Evolutionary conservation across 1,140 invertebrate genomes (phyloP).

Genomic region (Drosophila sulfurigaster): DNA sequence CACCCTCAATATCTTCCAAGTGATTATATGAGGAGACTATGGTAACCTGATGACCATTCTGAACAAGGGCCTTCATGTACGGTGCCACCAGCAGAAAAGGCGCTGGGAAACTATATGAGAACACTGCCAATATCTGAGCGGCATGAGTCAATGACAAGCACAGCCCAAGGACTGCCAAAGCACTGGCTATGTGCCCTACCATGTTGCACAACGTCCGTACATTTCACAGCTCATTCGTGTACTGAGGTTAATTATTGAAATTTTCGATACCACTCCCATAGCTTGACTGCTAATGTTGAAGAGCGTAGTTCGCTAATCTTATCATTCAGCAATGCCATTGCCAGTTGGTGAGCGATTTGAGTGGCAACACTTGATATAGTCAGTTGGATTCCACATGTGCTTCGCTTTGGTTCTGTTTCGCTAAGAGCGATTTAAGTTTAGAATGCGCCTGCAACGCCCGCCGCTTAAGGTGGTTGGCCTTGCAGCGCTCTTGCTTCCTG

Average conservation of each 20-base stretch:
- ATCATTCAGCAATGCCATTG: conserved; percentile 25
- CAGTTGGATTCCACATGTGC: background rate
- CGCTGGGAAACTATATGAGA: conserved; percentile 45
- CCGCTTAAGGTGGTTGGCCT: conserved; percentile 3
- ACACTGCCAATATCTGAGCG: conserved; percentile 65
- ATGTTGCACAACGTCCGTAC: conserved; percentile 36
- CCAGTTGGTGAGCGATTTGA: background rate
- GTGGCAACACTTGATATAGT: background rate
- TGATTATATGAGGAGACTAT: conserved; percentile 35
- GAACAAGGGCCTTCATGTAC: conserved; percentile 34
- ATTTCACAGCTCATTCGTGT: conserved; percentile 39
- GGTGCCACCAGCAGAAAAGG: conserved; percentile 49
- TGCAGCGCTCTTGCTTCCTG: background rate
- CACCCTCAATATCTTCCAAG: conserved; percentile 54
- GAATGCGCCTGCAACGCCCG: conserved; percentile 25
- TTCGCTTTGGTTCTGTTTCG: background rate
- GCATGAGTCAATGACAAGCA: conserved; percentile 14
- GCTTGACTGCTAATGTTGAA: background rate
- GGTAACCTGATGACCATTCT: conserved; percentile 58
- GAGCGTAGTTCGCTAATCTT: conserved; percentile 23
- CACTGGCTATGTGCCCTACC: conserved; percentile 11
- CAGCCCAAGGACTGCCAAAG: conserved; percentile 30
- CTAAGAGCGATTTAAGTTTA: background rate
- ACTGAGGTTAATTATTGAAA: conserved; percentile 22
- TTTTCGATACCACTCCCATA: background rate